A percentile compares a stretch with the other conserved stretches of the same genome.
These are phyloP conservation scores for Microplitis deprimator DNA, from an alignment of 2,888 invertebrate species.

Conservation along the genomic window DNA sequence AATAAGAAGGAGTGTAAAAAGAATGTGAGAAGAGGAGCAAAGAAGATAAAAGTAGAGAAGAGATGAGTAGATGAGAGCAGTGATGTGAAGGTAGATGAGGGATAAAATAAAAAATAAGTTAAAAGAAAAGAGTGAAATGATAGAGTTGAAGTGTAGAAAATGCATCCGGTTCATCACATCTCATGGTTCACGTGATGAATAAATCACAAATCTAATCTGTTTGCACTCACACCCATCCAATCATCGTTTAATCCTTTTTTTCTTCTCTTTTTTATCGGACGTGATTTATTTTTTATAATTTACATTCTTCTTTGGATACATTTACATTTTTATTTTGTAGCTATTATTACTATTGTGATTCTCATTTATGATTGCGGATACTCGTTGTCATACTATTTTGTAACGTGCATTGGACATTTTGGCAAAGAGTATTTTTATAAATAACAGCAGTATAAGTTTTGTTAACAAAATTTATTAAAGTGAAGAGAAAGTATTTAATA, in stretches of 20 bases:
- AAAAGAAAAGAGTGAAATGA: neutral
- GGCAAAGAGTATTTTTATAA: too few species aligned
- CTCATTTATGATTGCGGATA: neutral
- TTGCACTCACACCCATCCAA: neutral
- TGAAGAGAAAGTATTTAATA: too few species aligned
- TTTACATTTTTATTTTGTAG: neutral
- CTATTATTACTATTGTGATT: neutral
- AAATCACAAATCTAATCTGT: slow-evolving; percentile 1
- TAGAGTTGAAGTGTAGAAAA: neutral
- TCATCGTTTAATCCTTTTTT: neutral
- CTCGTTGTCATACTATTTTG: too few species aligned
- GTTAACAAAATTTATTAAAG: too few species aligned
- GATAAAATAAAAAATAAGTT: neutral
- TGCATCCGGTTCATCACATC: neutral
- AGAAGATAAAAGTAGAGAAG: neutral
- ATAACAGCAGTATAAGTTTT: too few species aligned
- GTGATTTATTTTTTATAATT: neutral
- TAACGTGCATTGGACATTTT: too few species aligned
- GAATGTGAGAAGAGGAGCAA: neutral
- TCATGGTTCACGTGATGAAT: neutral
- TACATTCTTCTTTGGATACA: neutral
- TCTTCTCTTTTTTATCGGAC: neutral
- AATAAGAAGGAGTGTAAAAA: neutral
- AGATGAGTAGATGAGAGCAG: slow-evolving; percentile 4
- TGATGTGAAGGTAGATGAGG: neutral